Base-by-base conservation (phyloP, 1,140 invertebrate genomes). In the Orius insidiosus region DNA sequence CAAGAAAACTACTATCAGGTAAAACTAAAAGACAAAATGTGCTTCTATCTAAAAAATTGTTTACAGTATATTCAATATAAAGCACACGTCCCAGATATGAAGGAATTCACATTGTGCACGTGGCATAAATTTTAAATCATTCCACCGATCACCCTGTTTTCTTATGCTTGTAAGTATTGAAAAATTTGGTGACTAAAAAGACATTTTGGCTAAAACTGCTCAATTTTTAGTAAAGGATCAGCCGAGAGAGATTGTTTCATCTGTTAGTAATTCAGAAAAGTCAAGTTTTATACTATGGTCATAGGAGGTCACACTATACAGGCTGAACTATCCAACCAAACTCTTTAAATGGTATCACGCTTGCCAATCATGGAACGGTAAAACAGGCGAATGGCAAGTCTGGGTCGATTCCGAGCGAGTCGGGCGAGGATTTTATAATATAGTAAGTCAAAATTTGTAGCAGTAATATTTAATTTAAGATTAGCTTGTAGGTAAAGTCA, bases 301-400 rank as follows among this genome's bases (percentile, higher is more conserved):
- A 70, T 86, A 9, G 75, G 78, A 56, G 80, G 81, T 13, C 80
- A 85, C 55, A 84, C 78, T 49, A 70, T 85, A 77, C 63, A 70
- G 81, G 54, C 65, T 86, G 30, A 85, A 85, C 60, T 86, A 85
- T 63, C 81, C 81, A 10, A 57, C 85, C 41, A 71, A 77, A 54
- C 63, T 83, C 52, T 77, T 81, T 62, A 72, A 76, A 59, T 86
- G 82, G 82, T 85, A 85, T 63, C 82, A 86, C 60, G 74, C 78
- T 9, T 86, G 82, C 56, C 76, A 81, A 54, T 84, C 80, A 45
- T 86, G 82, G 82, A 86, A 85, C 59, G 80, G 80, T 18, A 77
- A 75, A 55, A 82, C 80, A 8, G 82, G 81, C 36, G 81, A 86
- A 62, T 86, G 82, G 82, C 81, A 85, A 63, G 74, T 85, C 45